Conservation (phyloP, 2,888 invertebrate genomes). For the Ennomos quercinarius region DNA sequence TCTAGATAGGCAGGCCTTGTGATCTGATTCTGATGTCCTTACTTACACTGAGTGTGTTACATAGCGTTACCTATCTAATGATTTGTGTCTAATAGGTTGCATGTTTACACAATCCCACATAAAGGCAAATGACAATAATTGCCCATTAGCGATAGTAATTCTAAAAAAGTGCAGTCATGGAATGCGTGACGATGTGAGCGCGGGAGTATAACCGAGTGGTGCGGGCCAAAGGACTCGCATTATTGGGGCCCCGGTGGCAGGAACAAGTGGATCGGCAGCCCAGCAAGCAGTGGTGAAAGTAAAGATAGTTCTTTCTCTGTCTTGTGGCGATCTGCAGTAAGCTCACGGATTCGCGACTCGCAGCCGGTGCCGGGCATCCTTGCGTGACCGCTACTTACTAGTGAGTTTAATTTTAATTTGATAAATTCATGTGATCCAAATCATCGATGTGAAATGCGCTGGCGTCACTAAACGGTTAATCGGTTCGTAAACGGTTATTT, state of each 20-base stretch:
- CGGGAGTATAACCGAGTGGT: conserved; percentile 63
- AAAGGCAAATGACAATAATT: conserved; percentile 68
- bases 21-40: no score
- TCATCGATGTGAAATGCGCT: conserved; percentile 18
- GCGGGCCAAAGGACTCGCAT: conserved; percentile 62
- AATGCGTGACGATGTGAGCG: conserved; percentile 61
- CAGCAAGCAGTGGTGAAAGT: conserved; percentile 67
- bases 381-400: conserved; percentile 25
- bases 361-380: conserved; percentile 49
- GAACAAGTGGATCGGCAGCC: conserved; percentile 65
- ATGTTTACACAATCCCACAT: conserved; percentile 65
- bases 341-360: conserved; percentile 41
- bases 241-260: conserved; percentile 56
- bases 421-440: conserved; percentile 17
- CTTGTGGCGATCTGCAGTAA: conserved; percentile 28
- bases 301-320: conserved; percentile 65
- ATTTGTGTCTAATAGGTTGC: conserved; percentile 15
- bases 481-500: conserved; percentile 18
- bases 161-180: conserved; percentile 64
- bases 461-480: conserved; percentile 7
- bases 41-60: conserved; percentile 21
- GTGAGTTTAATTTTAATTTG: conserved; percentile 37
- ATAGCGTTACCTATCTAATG: conserved; percentile 23
- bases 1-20: no score
- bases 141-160: conserved; percentile 70